Base-by-base conservation (phyloP, 23 tunicate genomes). In the Styela plicata region DNA sequence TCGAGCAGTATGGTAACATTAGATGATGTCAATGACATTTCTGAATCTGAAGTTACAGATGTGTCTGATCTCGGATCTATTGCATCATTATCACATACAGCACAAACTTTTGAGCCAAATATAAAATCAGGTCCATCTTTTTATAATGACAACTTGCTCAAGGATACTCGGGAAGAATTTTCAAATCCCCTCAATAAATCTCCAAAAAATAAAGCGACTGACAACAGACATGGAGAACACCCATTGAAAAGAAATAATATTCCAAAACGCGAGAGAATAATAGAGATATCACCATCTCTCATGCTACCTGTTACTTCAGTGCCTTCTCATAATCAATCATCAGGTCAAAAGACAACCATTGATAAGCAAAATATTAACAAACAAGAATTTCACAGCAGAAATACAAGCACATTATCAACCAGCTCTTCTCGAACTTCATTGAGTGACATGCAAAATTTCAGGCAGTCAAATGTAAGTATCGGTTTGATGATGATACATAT, bases 1-100 rank as follows among this genome's bases (percentile, higher is more conserved):
- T 33, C 53, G 3, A 76, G 53, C 53, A 24, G 30, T 23, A 25
- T 76, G 52, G 66, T 28, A 17, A 52, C 35, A n/a, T 18, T 33
- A n/a, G 52, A 31, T 31, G 52, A 73, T 33, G 17, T 27, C 27
- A 36, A 76, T 1, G 31, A 29, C 53, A 44, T 76, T 7, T 44
- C 81, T 24, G 81, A 76, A 22, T 76, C 81, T 44, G 81, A 76
- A 17, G 52, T 53, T 7, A 76, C 81, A 27, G 81, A 76, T 53
- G 44, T 26, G 0, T 33, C 81, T 31, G 81, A 52, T 34, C 32
- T 71, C 29, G 77, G 36, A 2, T 71, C 77, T 33, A 5, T 71
- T 32, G 13, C 36, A 18, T 33, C 32, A 3, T 2, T 71, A 16
- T 16, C 20, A 20, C 26, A 71, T 71, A 28, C 35, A 33, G 3